Evolutionary conservation across 2,113 vertebrate species (phyloP).

Genomic region (Lepus timidus): DNA sequence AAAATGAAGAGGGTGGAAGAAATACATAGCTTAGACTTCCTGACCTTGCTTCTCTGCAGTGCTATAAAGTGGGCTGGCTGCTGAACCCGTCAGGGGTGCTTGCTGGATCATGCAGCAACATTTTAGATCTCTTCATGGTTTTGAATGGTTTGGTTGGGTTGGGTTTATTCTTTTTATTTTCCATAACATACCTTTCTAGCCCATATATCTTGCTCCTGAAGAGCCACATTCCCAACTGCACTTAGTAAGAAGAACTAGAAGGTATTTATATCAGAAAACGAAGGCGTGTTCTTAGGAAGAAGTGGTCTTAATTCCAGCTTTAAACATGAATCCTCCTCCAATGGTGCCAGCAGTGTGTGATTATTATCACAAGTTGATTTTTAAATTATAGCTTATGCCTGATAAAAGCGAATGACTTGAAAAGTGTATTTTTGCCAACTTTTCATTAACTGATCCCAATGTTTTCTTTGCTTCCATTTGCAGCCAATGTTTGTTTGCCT

Average conservation of each 20-base stretch:
- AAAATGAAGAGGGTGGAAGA: neutral
- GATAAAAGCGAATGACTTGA: neutral
- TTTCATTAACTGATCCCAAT: slow-evolving; percentile 33
- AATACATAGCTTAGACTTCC: neutral
- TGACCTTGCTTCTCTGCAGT: neutral
- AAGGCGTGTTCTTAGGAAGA: neutral
- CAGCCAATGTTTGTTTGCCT: slow-evolving; percentile 36
- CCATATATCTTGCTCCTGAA: neutral
- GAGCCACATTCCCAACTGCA: neutral
- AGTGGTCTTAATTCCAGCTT: neutral
- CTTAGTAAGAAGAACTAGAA: slow-evolving; percentile 29
- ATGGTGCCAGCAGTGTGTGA: neutral
- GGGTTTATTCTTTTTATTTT: neutral
- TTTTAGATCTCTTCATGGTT: neutral
- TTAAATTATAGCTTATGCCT: slow-evolving; percentile 35
- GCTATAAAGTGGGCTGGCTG: no score
- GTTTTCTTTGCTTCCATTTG: slow-evolving; percentile 54
- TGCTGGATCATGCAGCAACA: neutral
- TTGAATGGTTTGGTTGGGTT: neutral
- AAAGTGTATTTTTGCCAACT: slow-evolving; percentile 15
- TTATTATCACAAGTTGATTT: slow-evolving; percentile 8
- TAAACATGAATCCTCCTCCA: neutral
- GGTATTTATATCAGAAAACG: neutral
- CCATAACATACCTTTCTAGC: neutral
- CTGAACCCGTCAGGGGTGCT: neutral